These are phyloP conservation scores for Eristalis pertinax DNA, from an alignment of 2,888 invertebrate species.

Conservation along the genomic window DNA sequence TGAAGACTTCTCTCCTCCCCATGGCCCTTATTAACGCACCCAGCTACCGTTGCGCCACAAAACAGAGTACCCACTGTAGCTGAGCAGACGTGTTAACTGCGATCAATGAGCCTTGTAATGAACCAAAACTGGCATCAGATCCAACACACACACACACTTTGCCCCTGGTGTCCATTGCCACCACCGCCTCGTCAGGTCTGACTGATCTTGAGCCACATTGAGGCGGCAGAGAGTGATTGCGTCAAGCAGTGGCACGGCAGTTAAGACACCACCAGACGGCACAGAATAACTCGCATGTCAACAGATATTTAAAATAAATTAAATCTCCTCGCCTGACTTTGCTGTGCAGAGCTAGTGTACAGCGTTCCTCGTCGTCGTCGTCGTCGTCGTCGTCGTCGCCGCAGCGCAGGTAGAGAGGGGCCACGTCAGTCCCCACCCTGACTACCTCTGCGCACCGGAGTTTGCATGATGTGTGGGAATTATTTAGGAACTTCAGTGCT, in stretches of 20 bases:
- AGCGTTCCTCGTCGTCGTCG: too few relatives aligned
- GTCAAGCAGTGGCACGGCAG: conserved; percentile 31
- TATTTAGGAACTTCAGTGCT: conserved; percentile 52
- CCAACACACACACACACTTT: background rate
- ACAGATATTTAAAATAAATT: conserved; percentile 69
- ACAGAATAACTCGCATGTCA: conserved; percentile 67
- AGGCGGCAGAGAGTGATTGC: conserved; percentile 66
- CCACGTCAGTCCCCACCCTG: background rate
- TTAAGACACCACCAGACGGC: conserved; percentile 24
- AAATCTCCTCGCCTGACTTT: conserved; percentile 2
- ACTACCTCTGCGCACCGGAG: background rate
- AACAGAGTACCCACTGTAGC: background rate
- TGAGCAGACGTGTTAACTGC: conserved; percentile 49
- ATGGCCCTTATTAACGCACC: background rate
- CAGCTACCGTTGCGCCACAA: background rate
- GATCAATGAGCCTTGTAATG: conserved; percentile 53
- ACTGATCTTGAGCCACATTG: conserved; percentile 57
- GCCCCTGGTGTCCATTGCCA: background rate
- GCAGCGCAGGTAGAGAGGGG: background rate
- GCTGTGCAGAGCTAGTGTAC: too few relatives aligned
- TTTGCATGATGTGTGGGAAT: conserved; percentile 60
- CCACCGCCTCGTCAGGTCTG: conserved; percentile 33
- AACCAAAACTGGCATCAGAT: conserved; percentile 26
- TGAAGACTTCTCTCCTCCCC: background rate
- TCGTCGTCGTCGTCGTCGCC: too few relatives aligned